Evolutionary conservation across 2,888 invertebrate species (phyloP).

Genomic region (Stenurella melanura): DNA sequence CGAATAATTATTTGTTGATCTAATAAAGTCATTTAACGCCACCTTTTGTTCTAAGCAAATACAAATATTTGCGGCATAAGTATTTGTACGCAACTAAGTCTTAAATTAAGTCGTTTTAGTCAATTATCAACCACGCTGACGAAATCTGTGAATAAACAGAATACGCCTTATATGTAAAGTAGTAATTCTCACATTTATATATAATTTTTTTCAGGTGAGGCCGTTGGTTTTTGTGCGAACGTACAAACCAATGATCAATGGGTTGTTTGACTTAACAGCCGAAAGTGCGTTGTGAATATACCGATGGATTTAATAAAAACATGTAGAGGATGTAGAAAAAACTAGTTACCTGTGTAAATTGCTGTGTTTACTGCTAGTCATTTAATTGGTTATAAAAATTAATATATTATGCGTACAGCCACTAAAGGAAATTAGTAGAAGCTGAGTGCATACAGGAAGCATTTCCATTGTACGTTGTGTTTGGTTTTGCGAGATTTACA

Average conservation of each 20-base stretch:
- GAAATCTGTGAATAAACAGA: constrained; percentile 24
- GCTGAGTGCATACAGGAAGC: neutral
- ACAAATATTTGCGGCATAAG: constrained; percentile 9
- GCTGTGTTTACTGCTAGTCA: neutral
- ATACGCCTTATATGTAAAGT: constrained; percentile 15
- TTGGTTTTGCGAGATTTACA: neutral
- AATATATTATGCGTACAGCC: neutral
- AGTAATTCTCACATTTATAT: constrained; percentile 25
- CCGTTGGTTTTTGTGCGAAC: neutral
- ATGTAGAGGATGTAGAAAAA: neutral
- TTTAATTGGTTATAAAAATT: neutral
- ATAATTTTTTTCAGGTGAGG: constrained; percentile 17
- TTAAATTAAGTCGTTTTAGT: neutral
- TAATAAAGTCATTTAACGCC: constrained; percentile 9
- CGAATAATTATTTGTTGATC: neutral
- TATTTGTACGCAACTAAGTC: neutral
- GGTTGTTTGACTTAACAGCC: neutral
- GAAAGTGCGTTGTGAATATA: neutral
- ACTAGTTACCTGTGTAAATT: neutral
- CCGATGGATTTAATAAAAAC: neutral
- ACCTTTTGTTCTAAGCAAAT: constrained; percentile 13
- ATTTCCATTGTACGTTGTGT: neutral
- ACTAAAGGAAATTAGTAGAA: neutral
- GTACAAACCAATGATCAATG: neutral
- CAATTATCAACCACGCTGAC: constrained; percentile 6